Base-by-base conservation (phyloP, 1,140 invertebrate species). In the Archivesica marissinica region DNA sequence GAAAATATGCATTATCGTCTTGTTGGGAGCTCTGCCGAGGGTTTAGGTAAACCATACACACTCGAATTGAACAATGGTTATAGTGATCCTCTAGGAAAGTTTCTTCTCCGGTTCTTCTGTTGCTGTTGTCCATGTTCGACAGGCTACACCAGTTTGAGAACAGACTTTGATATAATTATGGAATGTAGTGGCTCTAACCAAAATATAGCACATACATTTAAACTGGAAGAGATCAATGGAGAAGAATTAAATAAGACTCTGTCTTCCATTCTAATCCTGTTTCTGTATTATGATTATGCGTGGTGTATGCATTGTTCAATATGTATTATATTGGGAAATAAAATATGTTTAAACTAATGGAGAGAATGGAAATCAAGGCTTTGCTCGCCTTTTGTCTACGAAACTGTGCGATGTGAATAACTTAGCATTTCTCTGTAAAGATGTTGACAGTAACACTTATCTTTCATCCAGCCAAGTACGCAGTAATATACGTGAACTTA, bases 71-170 rank as follows among this genome's bases (percentile, higher is more conserved):
- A 64, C 28, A 64, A 64, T 3, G 59, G 59, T 35, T 64, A 64
- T 20, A 25, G 1, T 6, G 59, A 64, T 17, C 59, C 59, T n/a
- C n/a, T 64, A 35, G 25, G 0, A 35, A 64, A 64, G 25, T 64
- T 64, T 17, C 59, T 64, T 33, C 25, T 64, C 11, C 13, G 59
- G n/a, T 64, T 64, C 59, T 64, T 64, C 38, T 64, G 59, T 64
- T 64, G 59, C 38, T 64, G 59, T 35, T 64, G 59, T 64, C 59
- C 59, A 33, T 64, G 59, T 25, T 64, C 59, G 38, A 64, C 59
- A 35, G 59, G 30, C 28, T 64, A 64, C 13, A 64, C 59, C 1
- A 64, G 59, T 64, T 20, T 64, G 3, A 33, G 59, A 35, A 64
- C 59, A 20, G 59, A 64, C 15, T 64, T 64, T 64, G 59, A 64